Evolutionary conservation across 2,888 invertebrate species (phyloP).

Genomic region (Lasius platythorax): DNA sequence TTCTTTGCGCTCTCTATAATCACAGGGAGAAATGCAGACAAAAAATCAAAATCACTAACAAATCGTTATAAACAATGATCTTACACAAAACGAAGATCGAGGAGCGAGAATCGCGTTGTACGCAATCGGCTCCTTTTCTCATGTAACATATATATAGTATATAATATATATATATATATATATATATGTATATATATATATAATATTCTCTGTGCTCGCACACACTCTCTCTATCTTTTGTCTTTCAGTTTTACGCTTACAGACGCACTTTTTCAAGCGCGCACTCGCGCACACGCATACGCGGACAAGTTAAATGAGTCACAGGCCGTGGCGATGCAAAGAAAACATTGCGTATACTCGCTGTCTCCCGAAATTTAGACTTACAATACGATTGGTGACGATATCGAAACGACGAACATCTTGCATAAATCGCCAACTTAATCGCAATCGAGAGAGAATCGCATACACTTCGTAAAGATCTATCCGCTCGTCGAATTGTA

Average conservation of each 20-base stretch:
- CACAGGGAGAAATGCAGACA: not conserved
- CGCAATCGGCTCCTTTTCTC: constrained; percentile 25
- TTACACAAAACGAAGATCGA: constrained; percentile 33
- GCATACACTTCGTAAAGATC: not conserved
- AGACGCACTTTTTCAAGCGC: constrained; percentile 13
- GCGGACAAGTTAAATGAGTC: constrained; percentile 51
- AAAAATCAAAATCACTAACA: constrained; percentile 41
- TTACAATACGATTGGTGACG: constrained; percentile 23
- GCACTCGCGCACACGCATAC: constrained; percentile 54
- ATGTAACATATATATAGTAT: constrained; percentile 51
- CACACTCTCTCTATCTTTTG: constrained; percentile 31
- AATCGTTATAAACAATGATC: constrained; percentile 39
- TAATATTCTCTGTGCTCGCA: not conserved
- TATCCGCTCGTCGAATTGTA: not conserved
- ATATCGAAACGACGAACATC: not conserved
- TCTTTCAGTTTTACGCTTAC: constrained; percentile 59
- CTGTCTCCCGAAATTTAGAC: constrained; percentile 41
- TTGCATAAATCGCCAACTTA: not conserved
- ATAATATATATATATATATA: constrained; percentile 58
- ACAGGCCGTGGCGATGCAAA: constrained; percentile 38
- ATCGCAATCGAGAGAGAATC: not conserved
- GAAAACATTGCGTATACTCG: constrained; percentile 53
- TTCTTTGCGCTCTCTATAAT: constrained; percentile 18
- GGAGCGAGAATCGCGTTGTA: constrained; percentile 5
- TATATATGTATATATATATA: constrained; percentile 32